phyloP scores from a whole-genome alignment of 2,888 invertebrate genomes.

The Erebia epiphron region DNA sequence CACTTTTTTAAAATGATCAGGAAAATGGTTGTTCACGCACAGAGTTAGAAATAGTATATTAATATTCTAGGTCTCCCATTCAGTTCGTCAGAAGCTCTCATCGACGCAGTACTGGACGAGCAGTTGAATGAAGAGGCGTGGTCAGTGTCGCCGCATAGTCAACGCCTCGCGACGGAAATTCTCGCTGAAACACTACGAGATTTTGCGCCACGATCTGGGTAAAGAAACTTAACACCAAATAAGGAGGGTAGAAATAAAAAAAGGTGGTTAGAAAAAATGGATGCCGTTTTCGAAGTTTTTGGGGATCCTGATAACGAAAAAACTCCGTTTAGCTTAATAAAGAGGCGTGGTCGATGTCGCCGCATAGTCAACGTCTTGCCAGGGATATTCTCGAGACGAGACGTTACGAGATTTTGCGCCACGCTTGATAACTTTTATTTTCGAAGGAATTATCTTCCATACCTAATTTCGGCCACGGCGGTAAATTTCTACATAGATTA shows the following conservation, averaged over 20 bases:
- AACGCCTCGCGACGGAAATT: slow-evolving; percentile 63
- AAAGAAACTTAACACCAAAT: slow-evolving; percentile 12
- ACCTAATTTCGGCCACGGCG: no score
- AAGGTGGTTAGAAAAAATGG: no score
- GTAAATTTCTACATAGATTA: no score
- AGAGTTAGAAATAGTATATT: not conserved
- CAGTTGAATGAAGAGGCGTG: slow-evolving; percentile 83
- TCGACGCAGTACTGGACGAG: slow-evolving; percentile 88
- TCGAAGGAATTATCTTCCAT: no score
- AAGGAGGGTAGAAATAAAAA: no score
- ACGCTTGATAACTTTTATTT: no score
- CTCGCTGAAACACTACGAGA: slow-evolving; percentile 64
- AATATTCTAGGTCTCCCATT: slow-evolving; percentile 83
- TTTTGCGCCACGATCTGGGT: slow-evolving; percentile 59
- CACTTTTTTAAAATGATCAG: no score
- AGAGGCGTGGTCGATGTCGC: slow-evolving; percentile 52
- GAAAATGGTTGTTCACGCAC: slow-evolving; percentile 6
- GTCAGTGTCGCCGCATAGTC: slow-evolving; percentile 61
- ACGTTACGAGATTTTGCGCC: slow-evolving; percentile 62
- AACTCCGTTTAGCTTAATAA: no score
- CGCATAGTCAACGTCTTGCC: slow-evolving; percentile 61
- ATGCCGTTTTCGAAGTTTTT: no score
- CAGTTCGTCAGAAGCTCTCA: slow-evolving; percentile 81
- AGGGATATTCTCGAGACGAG: slow-evolving; percentile 68
- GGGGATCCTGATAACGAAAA: no score